These are phyloP conservation scores for Dendrocopos noguchii DNA, from an alignment of 2,113 vertebrate genomes.

Conservation along the genomic window DNA sequence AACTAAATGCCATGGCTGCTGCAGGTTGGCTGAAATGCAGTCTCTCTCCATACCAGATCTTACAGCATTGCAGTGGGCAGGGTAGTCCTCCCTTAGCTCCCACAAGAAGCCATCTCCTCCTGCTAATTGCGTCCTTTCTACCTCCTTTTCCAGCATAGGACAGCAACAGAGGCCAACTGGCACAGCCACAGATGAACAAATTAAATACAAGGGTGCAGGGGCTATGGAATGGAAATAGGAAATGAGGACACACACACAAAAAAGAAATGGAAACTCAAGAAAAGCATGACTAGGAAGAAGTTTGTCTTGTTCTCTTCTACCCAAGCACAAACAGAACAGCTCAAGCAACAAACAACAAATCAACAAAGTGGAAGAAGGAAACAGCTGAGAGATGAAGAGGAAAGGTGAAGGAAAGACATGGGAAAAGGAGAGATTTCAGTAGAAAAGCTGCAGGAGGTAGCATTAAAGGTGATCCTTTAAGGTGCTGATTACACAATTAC, in stretches of 20 bases:
- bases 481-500: conserved; percentile 21
- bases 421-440: background rate
- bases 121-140: background rate
- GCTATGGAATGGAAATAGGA: background rate
- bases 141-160: background rate
- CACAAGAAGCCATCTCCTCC: background rate
- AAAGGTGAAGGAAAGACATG: background rate
- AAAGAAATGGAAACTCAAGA: background rate
- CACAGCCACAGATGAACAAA: background rate
- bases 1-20: background rate
- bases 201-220: background rate
- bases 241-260: background rate
- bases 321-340: background rate
- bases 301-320: background rate
- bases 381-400: background rate
- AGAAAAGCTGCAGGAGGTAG: background rate
- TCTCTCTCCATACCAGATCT: background rate
- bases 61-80: background rate
- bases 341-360: background rate
- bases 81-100: background rate
- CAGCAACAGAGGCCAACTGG: background rate
- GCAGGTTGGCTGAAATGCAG: background rate
- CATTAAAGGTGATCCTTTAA: background rate
- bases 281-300: background rate
- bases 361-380: background rate